Base-by-base conservation (phyloP, 2,113 vertebrate species). In the Chloropsis hardwickii region DNA sequence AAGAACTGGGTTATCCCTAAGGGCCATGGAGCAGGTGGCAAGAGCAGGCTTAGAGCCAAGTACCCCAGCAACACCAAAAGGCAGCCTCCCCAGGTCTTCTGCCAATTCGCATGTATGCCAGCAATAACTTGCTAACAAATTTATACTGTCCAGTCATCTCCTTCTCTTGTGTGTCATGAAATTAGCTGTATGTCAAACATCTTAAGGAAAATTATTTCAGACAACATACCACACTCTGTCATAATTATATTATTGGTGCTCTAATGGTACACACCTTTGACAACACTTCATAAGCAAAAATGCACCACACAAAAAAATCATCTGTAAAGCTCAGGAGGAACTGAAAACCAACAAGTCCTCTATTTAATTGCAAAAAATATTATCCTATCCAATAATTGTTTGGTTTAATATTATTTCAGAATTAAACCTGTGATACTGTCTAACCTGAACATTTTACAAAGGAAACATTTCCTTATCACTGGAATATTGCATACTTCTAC, bases 61-160 rank as follows among this genome's bases (percentile, higher is more conserved):
- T 40, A 54, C n/a, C 56, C 21, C 84, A 45, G 19, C 5, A 51
- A 73, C 33, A 64, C 70, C 12, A 2, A 47, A 94, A 80, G 2
- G 8, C 21, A 54, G 47, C 39, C 22, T 37, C 35, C 19, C 18
- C 9, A 16, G 5, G 12, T 65, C 64, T 47, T 60, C 39, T 14
- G 65, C 39, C 54, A 71, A 11, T 23, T 54, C 4, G 0, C 62
- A 56, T 0, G 2, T 31, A 67, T 0, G 1, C 40, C 27, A 53
- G 37, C 39, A 72, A 8, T 14, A 67, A 69, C 45, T 45, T 53
- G 19, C n/a, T 69, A 72, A 80, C 25, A 28, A 22, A 60, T 74
- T 45, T 29, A 1, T 37, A 33, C 56, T 31, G 61, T 14, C 24
- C 70, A 31, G 57, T 53, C n/a, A 33, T 28, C 48, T 57, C 35